A percentile compares a stretch with the other conserved stretches of the same genome.
These are phyloP conservation scores for Cyprinodon tularosa DNA, from an alignment of 2,113 vertebrate genomes.

Conservation along the genomic window DNA sequence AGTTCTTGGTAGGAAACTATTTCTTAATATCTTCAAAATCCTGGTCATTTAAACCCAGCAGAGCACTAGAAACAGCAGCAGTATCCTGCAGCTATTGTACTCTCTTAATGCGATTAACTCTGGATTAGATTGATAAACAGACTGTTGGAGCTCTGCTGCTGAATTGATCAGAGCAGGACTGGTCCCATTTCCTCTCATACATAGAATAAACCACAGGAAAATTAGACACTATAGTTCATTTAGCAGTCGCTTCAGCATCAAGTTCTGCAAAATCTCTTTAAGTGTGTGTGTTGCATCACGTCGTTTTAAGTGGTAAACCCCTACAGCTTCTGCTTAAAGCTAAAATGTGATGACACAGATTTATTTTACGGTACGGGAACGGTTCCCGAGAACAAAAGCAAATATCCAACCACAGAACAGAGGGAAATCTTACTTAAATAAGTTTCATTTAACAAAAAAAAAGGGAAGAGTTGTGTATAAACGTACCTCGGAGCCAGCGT, in stretches of 20 bases:
- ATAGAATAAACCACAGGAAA: no score
- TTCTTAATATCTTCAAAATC: not conserved
- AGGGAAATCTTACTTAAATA: not conserved
- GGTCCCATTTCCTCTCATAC: not conserved
- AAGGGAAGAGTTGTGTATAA: not conserved
- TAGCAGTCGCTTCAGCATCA: conserved; percentile 3
- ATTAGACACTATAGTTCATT: no score
- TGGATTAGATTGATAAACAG: conserved; percentile 56
- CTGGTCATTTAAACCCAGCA: not conserved
- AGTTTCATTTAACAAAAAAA: not conserved
- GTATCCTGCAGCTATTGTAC: conserved; percentile 15
- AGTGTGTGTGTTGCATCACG: conserved; percentile 7
- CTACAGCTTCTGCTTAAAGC: conserved; percentile 16
- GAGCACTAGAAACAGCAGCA: conserved; percentile 1
- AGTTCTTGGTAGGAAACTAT: conserved; percentile 1
- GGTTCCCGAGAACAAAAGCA: not conserved
- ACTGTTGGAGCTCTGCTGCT: conserved; percentile 24
- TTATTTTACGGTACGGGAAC: not conserved
- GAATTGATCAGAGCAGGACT: conserved; percentile 13
- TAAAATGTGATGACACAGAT: not conserved
- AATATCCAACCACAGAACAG: not conserved
- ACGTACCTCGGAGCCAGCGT: conserved; percentile 94
- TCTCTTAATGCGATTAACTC: conserved; percentile 72
- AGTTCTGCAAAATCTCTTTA: not conserved
- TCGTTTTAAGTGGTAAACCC: conserved; percentile 6